phyloP scores from a whole-genome alignment of 2,888 invertebrate genomes.

The Uropetala carovei region DNA sequence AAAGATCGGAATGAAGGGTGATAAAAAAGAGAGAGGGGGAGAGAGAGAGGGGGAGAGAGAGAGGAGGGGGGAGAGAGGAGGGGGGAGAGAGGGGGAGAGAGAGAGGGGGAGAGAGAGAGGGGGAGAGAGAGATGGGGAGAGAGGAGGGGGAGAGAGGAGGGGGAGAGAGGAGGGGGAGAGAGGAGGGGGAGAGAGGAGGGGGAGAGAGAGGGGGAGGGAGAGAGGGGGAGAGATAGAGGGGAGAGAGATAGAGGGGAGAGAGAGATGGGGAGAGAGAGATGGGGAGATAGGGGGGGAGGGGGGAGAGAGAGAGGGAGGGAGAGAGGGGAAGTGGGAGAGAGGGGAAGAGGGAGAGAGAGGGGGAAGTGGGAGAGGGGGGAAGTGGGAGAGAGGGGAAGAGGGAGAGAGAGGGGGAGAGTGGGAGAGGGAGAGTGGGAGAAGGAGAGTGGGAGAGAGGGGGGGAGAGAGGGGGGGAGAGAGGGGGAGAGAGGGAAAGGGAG shows the following conservation, averaged over 20 bases:
- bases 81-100: not conserved
- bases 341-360: not conserved
- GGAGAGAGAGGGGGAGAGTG: not conserved
- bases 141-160: not conserved
- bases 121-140: not conserved
- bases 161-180: too few species aligned
- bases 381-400: not conserved
- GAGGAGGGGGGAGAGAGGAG: not conserved
- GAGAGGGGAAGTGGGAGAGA: not conserved
- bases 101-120: not conserved
- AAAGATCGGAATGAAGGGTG: not conserved
- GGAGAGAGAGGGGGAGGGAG: not conserved
- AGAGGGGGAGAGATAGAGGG: not conserved
- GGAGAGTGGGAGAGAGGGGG: too few species aligned
- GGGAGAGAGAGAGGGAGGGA: not conserved
- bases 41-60: not conserved
- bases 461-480: not conserved
- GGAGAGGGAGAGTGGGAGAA: not conserved
- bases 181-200: not conserved
- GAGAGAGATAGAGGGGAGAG: not conserved
- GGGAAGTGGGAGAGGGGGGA: too few species aligned
- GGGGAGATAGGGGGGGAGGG: not conserved
- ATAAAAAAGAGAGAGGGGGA: not conserved
- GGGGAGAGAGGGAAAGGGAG: too few species aligned
- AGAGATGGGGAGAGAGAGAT: not conserved